Conservation (phyloP, 2,113 vertebrate species). For the Rana temporaria region DNA sequence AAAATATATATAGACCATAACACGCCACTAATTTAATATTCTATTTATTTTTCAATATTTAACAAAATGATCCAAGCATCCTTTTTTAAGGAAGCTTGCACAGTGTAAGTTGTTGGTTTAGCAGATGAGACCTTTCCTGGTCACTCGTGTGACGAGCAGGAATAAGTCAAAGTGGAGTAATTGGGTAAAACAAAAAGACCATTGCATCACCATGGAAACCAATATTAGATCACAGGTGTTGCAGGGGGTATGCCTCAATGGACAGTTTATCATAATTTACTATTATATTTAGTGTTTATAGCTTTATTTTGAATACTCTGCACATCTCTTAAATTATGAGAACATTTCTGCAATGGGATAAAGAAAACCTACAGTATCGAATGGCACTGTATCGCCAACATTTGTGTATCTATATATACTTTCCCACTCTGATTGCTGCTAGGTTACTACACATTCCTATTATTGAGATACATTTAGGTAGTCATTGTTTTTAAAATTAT, state of each 20-base stretch:
- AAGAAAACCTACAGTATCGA: not conserved
- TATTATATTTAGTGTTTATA: slow-evolving; percentile 76
- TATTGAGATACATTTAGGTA: too few species aligned
- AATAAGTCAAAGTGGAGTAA: slow-evolving; percentile 73
- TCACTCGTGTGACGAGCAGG: slow-evolving; percentile 69
- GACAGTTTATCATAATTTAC: slow-evolving; percentile 81
- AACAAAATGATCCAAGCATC: too few species aligned
- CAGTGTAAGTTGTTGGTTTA: not conserved
- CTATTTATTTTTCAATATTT: too few species aligned
- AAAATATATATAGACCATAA: too few species aligned
- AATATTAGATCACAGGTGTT: slow-evolving; percentile 78
- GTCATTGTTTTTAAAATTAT: too few species aligned
- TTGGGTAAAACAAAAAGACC: slow-evolving; percentile 74
- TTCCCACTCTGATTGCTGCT: too few species aligned
- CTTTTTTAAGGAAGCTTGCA: not conserved
- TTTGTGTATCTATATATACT: too few species aligned
- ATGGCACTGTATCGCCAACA: not conserved
- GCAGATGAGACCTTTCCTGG: slow-evolving; percentile 53
- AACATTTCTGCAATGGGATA: not conserved
- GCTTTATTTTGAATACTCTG: slow-evolving; percentile 31
- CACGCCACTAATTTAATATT: too few species aligned
- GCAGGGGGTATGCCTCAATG: slow-evolving; percentile 77
- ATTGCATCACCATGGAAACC: slow-evolving; percentile 81
- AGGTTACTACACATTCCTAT: too few species aligned
- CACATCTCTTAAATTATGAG: slow-evolving; percentile 20